A percentile compares a stretch with the other conserved stretches of the same genome.
Conservation (phyloP, 2,797 vertebrate species). For the Myotis daubentonii region DNA sequence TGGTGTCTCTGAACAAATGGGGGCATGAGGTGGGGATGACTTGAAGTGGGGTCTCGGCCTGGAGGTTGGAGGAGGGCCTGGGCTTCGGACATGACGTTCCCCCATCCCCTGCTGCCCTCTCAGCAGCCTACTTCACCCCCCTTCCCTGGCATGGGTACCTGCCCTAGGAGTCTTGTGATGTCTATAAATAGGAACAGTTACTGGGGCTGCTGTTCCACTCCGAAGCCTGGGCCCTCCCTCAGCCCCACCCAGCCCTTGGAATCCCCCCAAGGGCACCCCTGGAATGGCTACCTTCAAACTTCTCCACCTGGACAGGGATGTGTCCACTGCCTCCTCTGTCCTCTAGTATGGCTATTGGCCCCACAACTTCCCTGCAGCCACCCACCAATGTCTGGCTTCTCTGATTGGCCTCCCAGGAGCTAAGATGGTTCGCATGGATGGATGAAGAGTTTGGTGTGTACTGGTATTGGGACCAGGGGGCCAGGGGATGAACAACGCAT, state of each 20-base stretch:
- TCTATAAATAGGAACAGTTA: slow-evolving; percentile 74
- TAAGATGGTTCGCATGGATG: not conserved
- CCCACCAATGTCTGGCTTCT: not conserved
- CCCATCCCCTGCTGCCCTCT: not conserved
- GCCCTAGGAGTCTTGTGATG: slow-evolving; percentile 54
- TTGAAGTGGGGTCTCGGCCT: not conserved
- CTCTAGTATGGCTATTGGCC: not conserved
- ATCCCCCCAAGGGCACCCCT: not conserved
- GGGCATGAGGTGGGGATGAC: not conserved
- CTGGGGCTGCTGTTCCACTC: slow-evolving; percentile 22
- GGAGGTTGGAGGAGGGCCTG: not conserved
- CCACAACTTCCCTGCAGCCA: not conserved
- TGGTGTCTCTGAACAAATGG: not conserved
- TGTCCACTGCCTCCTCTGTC: not conserved
- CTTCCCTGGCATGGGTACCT: not conserved
- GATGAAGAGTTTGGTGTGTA: not conserved
- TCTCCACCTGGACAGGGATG: not conserved
- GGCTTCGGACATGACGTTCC: not conserved
- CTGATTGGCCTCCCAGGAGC: not conserved
- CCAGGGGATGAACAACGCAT: not conserved
- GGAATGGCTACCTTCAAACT: not conserved
- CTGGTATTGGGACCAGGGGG: not conserved
- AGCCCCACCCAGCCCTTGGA: not conserved
- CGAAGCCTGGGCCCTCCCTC: not conserved
- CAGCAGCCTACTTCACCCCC: not conserved